Evolutionary conservation across 2,113 vertebrate genomes (phyloP).

Genomic region (Rhabdomys dilectus): DNA sequence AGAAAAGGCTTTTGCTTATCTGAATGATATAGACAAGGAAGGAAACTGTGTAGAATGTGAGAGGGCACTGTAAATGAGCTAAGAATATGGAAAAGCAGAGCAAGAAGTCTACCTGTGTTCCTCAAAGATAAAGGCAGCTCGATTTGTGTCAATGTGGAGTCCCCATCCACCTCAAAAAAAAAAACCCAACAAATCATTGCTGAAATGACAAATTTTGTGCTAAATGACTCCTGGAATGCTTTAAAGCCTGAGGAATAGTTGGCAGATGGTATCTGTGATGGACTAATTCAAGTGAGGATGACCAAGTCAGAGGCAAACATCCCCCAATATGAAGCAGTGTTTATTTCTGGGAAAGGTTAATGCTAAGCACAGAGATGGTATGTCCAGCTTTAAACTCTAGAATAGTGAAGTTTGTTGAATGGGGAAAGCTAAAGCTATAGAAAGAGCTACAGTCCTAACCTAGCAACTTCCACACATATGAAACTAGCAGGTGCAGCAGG

Average conservation of each 20-base stretch:
- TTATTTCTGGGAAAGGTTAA: neutral
- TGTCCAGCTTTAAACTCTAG: neutral
- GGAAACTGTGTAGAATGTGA: too few relatives aligned
- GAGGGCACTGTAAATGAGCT: neutral
- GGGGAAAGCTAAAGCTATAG: neutral
- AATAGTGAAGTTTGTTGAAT: neutral
- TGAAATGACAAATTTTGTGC: neutral
- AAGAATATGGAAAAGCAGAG: neutral
- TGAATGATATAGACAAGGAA: neutral
- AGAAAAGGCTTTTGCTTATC: neutral
- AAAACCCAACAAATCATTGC: neutral
- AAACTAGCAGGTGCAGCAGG: neutral
- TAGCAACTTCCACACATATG: neutral
- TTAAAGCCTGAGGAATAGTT: neutral
- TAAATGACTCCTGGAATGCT: neutral
- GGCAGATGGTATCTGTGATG: neutral
- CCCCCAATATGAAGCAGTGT: neutral
- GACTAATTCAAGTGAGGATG: neutral
- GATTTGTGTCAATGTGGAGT: neutral
- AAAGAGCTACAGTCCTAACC: neutral
- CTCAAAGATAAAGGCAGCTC: neutral
- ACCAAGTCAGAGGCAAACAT: neutral
- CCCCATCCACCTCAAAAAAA: too few relatives aligned
- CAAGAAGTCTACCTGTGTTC: neutral
- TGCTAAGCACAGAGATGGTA: neutral